These are phyloP conservation scores for Montipora sp. DNA, from an alignment of 64 coral and sea anemone genomes.

Conservation along the genomic window DNA sequence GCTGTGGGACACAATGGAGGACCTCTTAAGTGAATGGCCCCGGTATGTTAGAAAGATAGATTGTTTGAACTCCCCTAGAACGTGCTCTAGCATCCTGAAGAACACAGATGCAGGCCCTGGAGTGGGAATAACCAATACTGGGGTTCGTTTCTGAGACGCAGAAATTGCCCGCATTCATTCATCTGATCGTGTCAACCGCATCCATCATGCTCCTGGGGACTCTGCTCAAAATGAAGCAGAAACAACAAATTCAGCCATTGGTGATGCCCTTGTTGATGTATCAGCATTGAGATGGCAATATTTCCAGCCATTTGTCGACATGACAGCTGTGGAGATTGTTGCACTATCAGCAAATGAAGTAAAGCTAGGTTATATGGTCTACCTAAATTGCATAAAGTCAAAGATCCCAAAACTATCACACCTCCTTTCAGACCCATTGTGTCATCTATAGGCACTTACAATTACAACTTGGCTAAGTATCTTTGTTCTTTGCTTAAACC, in stretches of 20 bases:
- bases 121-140: conserved; percentile 41
- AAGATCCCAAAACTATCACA: too few species aligned
- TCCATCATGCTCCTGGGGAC: conserved; percentile 50
- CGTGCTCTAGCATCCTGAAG: conserved; percentile 58
- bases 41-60: conserved; percentile 21
- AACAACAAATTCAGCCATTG: conserved; percentile 48
- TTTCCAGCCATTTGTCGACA: conserved; percentile 56
- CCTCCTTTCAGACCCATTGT: too few species aligned
- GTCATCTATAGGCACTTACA: too few species aligned
- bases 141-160: conserved; percentile 56
- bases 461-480: too few species aligned
- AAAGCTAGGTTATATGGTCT: not conserved
- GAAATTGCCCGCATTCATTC: conserved; percentile 66
- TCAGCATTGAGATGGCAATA: conserved; percentile 40
- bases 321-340: conserved; percentile 46
- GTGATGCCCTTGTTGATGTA: conserved; percentile 35
- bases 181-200: conserved; percentile 61
- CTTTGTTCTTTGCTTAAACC: too few species aligned
- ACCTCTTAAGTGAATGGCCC: not conserved
- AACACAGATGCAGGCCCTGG: conserved; percentile 56
- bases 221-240: conserved; percentile 53
- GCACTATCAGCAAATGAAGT: conserved; percentile 57
- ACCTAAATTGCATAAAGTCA: too few species aligned
- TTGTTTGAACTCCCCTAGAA: conserved; percentile 23
- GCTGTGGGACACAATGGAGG: conserved; percentile 13